These are phyloP conservation scores for Cerceris rybyensis DNA, from an alignment of 2,888 invertebrate genomes.

Conservation along the genomic window DNA sequence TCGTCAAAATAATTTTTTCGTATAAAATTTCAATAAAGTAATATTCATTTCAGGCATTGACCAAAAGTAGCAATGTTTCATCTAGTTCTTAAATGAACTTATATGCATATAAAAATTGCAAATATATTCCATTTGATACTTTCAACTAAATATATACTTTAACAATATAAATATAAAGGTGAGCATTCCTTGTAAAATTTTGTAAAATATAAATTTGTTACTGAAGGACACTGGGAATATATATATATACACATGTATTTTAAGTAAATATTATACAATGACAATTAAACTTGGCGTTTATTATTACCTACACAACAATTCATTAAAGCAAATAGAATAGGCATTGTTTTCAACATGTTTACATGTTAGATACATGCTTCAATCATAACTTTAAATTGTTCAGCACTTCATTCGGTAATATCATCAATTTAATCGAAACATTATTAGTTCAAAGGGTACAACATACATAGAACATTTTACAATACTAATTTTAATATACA, in stretches of 20 bases:
- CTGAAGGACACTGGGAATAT: background rate
- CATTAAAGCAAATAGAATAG: constrained; percentile 65
- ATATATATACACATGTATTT: constrained; percentile 9
- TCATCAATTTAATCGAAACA: constrained; percentile 51
- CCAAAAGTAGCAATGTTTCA: constrained; percentile 60
- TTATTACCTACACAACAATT: constrained; percentile 71
- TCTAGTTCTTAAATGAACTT: constrained; percentile 11
- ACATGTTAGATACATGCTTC: constrained; percentile 72
- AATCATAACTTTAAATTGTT: constrained; percentile 33
- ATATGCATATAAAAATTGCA: background rate
- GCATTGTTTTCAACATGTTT: constrained; percentile 69
- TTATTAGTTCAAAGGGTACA: constrained; percentile 27
- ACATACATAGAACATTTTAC: constrained; percentile 28
- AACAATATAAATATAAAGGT: background rate
- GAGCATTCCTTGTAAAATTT: no score
- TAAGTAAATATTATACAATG: constrained; percentile 40
- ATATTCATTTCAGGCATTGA: constrained; percentile 56
- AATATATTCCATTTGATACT: constrained; percentile 1
- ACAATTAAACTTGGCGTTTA: constrained; percentile 78
- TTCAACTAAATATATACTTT: background rate
- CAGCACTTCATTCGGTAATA: constrained; percentile 44
- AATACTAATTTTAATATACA: constrained; percentile 33
- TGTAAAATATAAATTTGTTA: background rate
- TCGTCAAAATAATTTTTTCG: no score
- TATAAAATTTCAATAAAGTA: background rate